Conservation (phyloP, 2,888 invertebrate species). For the Rhingia campestris region DNA sequence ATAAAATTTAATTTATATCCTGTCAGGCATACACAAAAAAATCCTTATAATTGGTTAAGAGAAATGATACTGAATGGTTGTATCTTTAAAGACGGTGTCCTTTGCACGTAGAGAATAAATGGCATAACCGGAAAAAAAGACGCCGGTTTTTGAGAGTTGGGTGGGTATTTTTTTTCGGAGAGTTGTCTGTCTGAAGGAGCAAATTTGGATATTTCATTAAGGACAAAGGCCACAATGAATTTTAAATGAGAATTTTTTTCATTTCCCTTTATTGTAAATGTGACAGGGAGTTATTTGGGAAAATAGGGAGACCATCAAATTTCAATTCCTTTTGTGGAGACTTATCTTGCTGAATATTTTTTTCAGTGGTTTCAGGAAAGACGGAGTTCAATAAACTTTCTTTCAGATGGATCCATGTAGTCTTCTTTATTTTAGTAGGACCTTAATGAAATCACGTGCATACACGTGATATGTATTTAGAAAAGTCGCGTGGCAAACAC, state of each 20-base stretch:
- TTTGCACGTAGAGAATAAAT: constrained; percentile 22
- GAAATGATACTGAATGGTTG: neutral
- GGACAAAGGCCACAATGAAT: constrained; percentile 13
- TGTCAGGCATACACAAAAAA: constrained; percentile 53
- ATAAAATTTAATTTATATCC: constrained; percentile 69
- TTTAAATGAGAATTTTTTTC: neutral
- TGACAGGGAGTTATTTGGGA: no score
- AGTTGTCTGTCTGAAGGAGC: constrained; percentile 1
- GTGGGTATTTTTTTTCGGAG: neutral
- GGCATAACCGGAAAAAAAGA: constrained; percentile 60
- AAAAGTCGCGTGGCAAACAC: no score
- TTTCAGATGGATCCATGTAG: no score
- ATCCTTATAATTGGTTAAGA: constrained; percentile 61
- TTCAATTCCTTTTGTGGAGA: no score
- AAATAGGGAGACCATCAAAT: no score
- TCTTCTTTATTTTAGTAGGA: no score
- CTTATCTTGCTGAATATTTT: no score
- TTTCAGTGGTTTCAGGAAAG: no score
- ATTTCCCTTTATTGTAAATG: no score
- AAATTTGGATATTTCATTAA: constrained; percentile 44
- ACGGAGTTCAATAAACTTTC: no score
- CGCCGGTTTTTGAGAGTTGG: constrained; percentile 50
- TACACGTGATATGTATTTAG: no score
- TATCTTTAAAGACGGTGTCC: constrained; percentile 14
- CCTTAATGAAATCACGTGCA: no score